These are phyloP conservation scores for Salvelinus sp. DNA, from an alignment of 2,113 vertebrate genomes.

Conservation along the genomic window DNA sequence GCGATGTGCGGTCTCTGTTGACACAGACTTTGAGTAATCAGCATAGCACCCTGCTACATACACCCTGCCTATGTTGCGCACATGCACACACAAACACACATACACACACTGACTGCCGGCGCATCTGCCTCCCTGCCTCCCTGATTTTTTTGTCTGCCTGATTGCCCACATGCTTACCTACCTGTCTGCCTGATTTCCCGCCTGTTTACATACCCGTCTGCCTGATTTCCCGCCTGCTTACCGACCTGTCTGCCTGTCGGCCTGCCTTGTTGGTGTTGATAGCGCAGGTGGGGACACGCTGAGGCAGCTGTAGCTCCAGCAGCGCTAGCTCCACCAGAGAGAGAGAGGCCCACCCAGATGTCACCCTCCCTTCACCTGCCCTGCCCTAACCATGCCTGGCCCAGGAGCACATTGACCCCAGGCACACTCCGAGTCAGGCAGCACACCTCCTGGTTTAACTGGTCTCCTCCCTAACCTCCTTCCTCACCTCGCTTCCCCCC, in stretches of 20 bases:
- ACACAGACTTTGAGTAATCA: background rate
- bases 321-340: constrained; percentile 21
- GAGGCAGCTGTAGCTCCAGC: constrained; percentile 21
- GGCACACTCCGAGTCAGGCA: background rate
- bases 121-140: too few relatives aligned
- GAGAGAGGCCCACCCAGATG: constrained; percentile 63
- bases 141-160: too few relatives aligned
- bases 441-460: too few relatives aligned
- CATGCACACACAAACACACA: constrained; percentile 38
- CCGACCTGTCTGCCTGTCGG: background rate
- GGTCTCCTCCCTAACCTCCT: background rate
- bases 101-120: too few relatives aligned
- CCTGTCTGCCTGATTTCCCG: background rate
- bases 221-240: too few relatives aligned
- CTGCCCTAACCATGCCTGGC: constrained; percentile 29
- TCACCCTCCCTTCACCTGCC: constrained; percentile 25
- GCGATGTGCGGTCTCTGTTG: background rate
- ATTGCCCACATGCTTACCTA: too few relatives aligned
- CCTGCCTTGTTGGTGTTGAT: background rate
- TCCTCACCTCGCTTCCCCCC: background rate
- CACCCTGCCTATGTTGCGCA: too few relatives aligned
- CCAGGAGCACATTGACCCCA: constrained; percentile 2
- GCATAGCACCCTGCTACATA: constrained; percentile 34
- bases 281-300: constrained; percentile 25
- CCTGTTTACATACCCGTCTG: too few relatives aligned